Evolutionary conservation across 2,113 vertebrate species (phyloP).

Genomic region (Nesogale talazaci): DNA sequence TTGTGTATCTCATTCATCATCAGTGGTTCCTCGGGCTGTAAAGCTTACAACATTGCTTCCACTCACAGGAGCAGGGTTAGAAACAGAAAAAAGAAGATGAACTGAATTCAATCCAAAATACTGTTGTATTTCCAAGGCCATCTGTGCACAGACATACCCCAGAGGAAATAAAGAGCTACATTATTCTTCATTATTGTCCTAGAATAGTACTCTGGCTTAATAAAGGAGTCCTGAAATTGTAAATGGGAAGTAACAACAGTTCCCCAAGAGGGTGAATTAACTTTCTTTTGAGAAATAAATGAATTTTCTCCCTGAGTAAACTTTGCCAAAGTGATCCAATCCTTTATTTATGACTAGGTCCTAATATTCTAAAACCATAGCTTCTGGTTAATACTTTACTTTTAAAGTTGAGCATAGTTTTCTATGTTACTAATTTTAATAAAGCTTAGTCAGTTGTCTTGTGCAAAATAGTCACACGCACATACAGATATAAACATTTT

Average conservation of each 20-base stretch:
- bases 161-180: slow-evolving; percentile 50
- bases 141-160: slow-evolving; percentile 65
- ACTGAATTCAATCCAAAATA: slow-evolving; percentile 57
- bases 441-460: background rate
- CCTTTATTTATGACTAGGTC: slow-evolving; percentile 8
- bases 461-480: background rate
- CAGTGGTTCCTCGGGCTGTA: background rate
- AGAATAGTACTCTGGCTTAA: slow-evolving; percentile 55
- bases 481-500: background rate
- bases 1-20: background rate
- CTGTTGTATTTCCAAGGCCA: slow-evolving; percentile 57
- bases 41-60: background rate
- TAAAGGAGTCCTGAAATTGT: slow-evolving; percentile 55
- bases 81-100: background rate
- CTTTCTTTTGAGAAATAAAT: slow-evolving; percentile 65
- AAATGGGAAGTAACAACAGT: slow-evolving; percentile 50
- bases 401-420: slow-evolving; percentile 20
- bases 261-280: slow-evolving; percentile 51
- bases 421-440: background rate
- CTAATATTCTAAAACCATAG: background rate
- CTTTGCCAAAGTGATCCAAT: slow-evolving; percentile 19
- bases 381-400: background rate
- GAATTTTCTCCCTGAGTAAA: slow-evolving; percentile 58
- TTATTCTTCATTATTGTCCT: slow-evolving; percentile 68
- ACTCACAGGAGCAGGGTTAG: background rate